Evolutionary conservation across 2,797 vertebrate genomes (phyloP).

Genomic region (Florisuga fusca): DNA sequence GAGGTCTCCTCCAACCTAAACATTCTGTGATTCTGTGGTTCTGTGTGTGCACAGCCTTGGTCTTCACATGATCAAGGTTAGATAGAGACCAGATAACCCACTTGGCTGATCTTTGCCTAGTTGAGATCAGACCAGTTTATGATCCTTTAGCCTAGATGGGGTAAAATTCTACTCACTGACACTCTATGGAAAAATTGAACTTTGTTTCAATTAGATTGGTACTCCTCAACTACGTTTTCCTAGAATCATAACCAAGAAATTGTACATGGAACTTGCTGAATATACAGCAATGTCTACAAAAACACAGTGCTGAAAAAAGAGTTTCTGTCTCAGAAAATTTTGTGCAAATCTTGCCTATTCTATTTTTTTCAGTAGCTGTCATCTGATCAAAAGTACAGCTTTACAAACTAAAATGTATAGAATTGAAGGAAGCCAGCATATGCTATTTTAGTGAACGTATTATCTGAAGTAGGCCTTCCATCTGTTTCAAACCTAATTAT

Average conservation of each 20-base stretch:
- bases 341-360: constrained; percentile 28
- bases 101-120: not conserved
- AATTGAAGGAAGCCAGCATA: constrained; percentile 51
- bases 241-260: not conserved
- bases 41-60: accelerated
- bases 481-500: constrained; percentile 65
- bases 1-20: too few relatives aligned
- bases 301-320: not conserved
- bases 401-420: constrained; percentile 16
- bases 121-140: not conserved
- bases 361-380: constrained; percentile 22
- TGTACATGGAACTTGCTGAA: accelerated
- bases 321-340: not conserved
- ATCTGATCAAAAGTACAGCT: constrained; percentile 31
- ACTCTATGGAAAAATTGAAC: not conserved
- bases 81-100: not conserved
- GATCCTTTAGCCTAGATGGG: not conserved
- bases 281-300: not conserved
- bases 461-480: constrained; percentile 58
- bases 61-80: not conserved
- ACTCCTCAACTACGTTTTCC: not conserved
- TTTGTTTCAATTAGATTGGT: not conserved
- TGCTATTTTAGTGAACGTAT: constrained; percentile 44
- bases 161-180: not conserved
- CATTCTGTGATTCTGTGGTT: too few relatives aligned